phyloP scores from a whole-genome alignment of 2,113 vertebrate species.

The Percina caprodes region DNA sequence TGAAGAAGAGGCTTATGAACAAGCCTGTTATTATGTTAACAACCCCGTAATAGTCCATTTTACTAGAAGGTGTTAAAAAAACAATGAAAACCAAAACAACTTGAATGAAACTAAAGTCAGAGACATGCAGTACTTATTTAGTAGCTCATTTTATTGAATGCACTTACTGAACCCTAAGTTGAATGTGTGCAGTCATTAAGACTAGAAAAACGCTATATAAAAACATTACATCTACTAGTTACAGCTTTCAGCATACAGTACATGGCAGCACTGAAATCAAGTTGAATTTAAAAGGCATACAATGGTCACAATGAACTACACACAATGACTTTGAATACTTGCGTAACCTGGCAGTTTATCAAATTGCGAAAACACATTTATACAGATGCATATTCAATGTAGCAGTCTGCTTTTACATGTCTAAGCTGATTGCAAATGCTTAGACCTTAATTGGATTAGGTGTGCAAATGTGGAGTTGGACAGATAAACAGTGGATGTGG shows the following conservation, averaged over 20 bases:
- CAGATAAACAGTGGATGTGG: not conserved
- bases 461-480: not conserved
- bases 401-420: not conserved
- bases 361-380: not conserved
- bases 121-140: not conserved
- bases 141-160: not conserved
- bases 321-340: not conserved
- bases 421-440: not conserved
- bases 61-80: not conserved
- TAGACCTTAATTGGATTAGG: not conserved
- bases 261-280: not conserved
- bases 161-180: no score
- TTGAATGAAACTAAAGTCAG: not conserved
- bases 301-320: not conserved
- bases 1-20: slow-evolving; percentile 19
- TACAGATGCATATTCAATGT: not conserved
- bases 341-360: not conserved
- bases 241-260: not conserved
- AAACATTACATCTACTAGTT: not conserved
- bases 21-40: slow-evolving; percentile 16
- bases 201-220: no score
- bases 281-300: not conserved
- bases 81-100: not conserved
- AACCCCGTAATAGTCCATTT: not conserved
- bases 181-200: no score